Evolutionary conservation across 1,140 invertebrate genomes (phyloP), one percentile per base, ranked within the genome.

Genomic region (Diachasma alloeum): DNA sequence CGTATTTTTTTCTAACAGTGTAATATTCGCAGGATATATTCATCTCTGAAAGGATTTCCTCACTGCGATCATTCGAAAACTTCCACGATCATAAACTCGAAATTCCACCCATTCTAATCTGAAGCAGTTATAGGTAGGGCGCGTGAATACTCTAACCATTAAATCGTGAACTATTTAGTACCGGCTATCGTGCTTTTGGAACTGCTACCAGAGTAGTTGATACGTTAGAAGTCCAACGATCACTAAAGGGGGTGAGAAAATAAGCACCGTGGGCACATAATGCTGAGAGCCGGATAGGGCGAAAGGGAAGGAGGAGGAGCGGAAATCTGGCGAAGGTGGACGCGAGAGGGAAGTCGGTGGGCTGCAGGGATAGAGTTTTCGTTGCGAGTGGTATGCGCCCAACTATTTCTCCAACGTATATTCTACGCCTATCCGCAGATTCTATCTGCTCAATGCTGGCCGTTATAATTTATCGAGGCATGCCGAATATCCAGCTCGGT

Each of bases 381-480:
- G 63, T n/a, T 46, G 39, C 66, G 37, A 79, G 46, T 46, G 85
- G 84, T 85, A 87, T 87, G 83, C 79, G 80, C 75, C 78, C 76
- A 87, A 87, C 86, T 86, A 87, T 87, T 87, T 83, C 79, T 67
- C 31, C 70, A 75, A 74, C 79, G 80, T 82, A 80, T 81, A 75
- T 53, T 78, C 48, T 78, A 74, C 63, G 81, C 81, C 80, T 81
- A 81, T 81, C 66, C 70, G 77, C 75, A 81, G 83, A 83, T 85
- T 81, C 79, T 81, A 84, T 79, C 83, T 80, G 78, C 79, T 81
- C 81, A 75, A 81, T 80, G 77, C 75, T 66, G 83, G 15, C 75
- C 81, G 76, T 82, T 83, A 81, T 86, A 86, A 86, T 84, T 87
- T 85, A 86, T 87, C 81, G 81, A 83, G 81, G 83, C 82, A 84